Conservation (phyloP, 2,888 invertebrate species). For the Dexiosoma caninum region DNA sequence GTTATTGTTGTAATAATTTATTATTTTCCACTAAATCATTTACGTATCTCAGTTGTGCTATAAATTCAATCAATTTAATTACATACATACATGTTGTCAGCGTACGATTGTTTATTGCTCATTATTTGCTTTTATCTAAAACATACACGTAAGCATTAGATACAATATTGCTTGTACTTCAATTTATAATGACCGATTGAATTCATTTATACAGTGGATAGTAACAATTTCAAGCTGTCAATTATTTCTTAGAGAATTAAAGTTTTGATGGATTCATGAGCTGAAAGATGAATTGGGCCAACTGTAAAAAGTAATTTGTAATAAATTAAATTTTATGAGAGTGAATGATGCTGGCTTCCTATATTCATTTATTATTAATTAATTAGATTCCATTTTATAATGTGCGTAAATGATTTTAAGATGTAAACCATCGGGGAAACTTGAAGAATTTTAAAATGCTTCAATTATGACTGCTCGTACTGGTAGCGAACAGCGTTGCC, state of each 20-base stretch:
- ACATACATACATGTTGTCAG: conserved; percentile 28
- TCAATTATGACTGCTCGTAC: too few species aligned
- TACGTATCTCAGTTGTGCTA: conserved; percentile 39
- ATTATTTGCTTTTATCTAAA: background rate
- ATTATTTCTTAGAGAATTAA: conserved; percentile 20
- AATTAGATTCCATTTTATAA: too few species aligned
- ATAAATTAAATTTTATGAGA: background rate
- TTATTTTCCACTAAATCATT: conserved; percentile 26
- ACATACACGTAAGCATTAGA: too few species aligned
- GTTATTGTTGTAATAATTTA: conserved; percentile 37
- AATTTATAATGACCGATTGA: conserved; percentile 21
- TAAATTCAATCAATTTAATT: conserved; percentile 58
- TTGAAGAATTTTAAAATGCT: too few species aligned
- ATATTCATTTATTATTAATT: conserved; percentile 36
- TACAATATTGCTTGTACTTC: background rate
- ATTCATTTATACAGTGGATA: background rate
- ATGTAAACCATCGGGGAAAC: too few species aligned
- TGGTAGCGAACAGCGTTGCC: too few species aligned
- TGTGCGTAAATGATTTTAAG: too few species aligned
- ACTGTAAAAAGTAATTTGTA: background rate
- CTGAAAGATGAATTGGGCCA: conserved; percentile 31
- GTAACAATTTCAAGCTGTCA: conserved; percentile 47
- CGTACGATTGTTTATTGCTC: background rate
- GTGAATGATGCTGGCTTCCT: background rate
- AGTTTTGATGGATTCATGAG: conserved; percentile 56